These are phyloP conservation scores for Scaptomyza montana DNA, from an alignment of 1,140 invertebrate species.

Conservation along the genomic window DNA sequence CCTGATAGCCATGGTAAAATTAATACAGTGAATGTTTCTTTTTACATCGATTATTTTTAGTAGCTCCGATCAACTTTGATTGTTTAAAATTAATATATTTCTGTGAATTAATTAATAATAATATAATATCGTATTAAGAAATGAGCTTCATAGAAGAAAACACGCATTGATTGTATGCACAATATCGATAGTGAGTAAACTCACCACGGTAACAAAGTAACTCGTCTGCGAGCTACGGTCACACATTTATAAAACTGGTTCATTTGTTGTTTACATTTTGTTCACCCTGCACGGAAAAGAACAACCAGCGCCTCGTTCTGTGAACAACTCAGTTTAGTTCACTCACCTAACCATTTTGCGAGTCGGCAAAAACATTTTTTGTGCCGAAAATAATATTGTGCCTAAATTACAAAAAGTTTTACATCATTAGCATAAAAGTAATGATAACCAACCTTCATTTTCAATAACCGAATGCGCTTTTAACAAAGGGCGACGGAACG, in stretches of 20 bases:
- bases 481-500: constrained; percentile 30
- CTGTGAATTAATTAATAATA: no score
- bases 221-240: background rate
- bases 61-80: background rate
- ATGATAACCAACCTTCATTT: constrained; percentile 37
- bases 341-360: constrained; percentile 22
- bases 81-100: background rate
- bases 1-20: constrained; percentile 5
- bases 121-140: no score
- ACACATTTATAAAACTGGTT: background rate
- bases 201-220: constrained; percentile 1
- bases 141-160: background rate
- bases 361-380: constrained; percentile 44
- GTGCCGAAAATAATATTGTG: constrained; percentile 55
- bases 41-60: no score
- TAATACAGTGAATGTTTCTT: no score
- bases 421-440: constrained; percentile 18
- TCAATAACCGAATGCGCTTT: constrained; percentile 25
- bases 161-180: background rate
- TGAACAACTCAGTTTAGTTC: constrained; percentile 21
- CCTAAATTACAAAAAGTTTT: constrained; percentile 39
- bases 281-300: constrained; percentile 3
- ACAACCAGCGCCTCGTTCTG: background rate
- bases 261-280: constrained; percentile 15
- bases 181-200: constrained; percentile 1